Percentiles rank a stretch among this genome's conserved stretches.
Conservation (phyloP, 2,888 invertebrate species). For the Hydrotaea diabolus region DNA sequence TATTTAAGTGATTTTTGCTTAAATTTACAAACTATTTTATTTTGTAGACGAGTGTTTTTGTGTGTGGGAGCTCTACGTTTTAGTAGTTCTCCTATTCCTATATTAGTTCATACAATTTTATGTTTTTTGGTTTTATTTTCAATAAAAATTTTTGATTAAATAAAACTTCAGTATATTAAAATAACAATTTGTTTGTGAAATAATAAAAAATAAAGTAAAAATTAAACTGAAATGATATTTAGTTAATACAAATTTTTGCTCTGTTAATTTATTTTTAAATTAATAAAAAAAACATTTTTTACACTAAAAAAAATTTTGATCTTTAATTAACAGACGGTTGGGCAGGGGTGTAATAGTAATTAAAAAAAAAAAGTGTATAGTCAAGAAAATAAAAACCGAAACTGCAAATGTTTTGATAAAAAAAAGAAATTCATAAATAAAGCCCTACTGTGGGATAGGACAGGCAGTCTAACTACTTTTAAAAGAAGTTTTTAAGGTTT, state of each 20-base stretch:
- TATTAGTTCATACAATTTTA: neutral
- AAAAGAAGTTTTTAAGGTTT: too few species aligned
- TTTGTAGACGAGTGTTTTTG: neutral
- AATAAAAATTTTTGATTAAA: neutral
- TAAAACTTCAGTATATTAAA: neutral
- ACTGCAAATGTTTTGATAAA: neutral
- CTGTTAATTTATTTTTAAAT: too few species aligned
- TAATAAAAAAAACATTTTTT: neutral
- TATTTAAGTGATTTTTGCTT: constrained; percentile 58
- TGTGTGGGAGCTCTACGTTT: neutral
- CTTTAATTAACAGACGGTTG: neutral
- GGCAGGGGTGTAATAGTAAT: neutral
- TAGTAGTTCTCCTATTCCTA: neutral
- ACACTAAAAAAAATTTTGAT: neutral
- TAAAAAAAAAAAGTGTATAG: neutral
- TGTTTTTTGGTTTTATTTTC: too few species aligned
- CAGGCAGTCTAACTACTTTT: too few species aligned
- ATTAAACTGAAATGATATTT: neutral
- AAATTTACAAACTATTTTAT: constrained; percentile 48
- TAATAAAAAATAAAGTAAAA: constrained; percentile 2
- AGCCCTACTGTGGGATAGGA: too few species aligned
- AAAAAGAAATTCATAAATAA: neutral
- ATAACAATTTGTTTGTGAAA: neutral
- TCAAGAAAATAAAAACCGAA: neutral
- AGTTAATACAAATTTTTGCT: too few species aligned